phyloP scores from a whole-genome alignment of 2,797 vertebrate genomes.

The Bradypus variegatus region DNA sequence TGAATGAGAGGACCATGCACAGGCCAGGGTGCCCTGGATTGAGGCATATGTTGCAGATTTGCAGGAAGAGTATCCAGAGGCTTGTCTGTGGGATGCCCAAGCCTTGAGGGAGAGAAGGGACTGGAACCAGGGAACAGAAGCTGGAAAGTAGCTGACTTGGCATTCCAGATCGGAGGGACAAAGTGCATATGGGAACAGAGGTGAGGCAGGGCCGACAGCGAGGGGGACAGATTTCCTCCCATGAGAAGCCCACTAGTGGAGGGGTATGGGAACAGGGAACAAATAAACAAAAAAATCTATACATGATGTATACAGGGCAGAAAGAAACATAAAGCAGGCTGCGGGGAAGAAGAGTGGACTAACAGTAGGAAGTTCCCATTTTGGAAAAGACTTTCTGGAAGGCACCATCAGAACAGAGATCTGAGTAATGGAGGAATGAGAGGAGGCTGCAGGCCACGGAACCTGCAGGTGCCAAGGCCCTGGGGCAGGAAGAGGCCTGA shows the following conservation, averaged over 20 bases:
- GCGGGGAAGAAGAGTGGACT: accelerated
- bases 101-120: neutral
- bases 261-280: too few species aligned
- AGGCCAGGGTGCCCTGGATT: neutral
- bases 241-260: neutral
- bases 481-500: neutral
- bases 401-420: neutral
- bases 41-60: neutral
- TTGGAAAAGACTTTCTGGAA: neutral
- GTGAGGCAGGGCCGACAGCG: neutral
- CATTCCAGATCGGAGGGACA: neutral
- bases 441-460: neutral
- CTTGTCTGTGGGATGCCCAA: neutral
- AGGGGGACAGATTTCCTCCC: neutral
- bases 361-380: neutral
- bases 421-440: neutral
- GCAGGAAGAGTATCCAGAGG: neutral
- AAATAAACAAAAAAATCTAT: neutral
- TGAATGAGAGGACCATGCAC: accelerated
- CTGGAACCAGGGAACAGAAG: neutral
- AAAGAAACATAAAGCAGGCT: neutral
- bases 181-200: neutral
- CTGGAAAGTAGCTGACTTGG: neutral
- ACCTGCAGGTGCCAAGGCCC: neutral
- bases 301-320: neutral